These are phyloP conservation scores for Eudyptes chrysolophus DNA, from an alignment of 2,113 vertebrate species.

Conservation along the genomic window DNA sequence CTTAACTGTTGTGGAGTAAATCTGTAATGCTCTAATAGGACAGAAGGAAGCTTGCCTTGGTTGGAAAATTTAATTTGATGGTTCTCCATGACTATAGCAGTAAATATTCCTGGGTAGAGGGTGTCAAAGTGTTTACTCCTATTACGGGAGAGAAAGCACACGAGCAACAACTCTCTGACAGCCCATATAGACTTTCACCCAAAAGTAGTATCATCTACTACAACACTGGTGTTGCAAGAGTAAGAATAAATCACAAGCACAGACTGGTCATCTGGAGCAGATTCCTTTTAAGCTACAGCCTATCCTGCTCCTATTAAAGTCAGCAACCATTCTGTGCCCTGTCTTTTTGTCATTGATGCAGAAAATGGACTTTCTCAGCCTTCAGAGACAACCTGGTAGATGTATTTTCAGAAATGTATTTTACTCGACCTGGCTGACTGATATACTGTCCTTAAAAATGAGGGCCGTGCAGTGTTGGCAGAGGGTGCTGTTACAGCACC, in stretches of 20 bases:
- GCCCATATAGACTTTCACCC: not conserved
- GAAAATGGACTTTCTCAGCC: constrained; percentile 41
- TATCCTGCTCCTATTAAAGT: constrained; percentile 8
- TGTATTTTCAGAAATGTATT: not conserved
- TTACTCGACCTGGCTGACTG: not conserved
- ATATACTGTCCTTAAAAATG: not conserved
- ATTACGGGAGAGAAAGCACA: not conserved
- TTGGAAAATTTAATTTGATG: constrained; percentile 2
- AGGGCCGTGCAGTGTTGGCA: not conserved
- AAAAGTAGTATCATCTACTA: not conserved
- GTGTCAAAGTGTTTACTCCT: constrained; percentile 12
- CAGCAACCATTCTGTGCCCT: not conserved
- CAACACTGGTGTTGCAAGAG: not conserved
- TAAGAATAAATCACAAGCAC: constrained; percentile 14
- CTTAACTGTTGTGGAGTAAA: not conserved
- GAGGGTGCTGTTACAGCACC: not conserved
- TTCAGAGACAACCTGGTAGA: not conserved
- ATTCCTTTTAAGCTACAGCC: constrained; percentile 6
- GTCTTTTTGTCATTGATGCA: constrained; percentile 30
- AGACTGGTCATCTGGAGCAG: constrained; percentile 6
- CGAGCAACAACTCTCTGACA: not conserved
- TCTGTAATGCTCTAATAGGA: not conserved
- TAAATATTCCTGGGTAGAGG: constrained; percentile 1
- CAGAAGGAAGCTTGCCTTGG: not conserved
- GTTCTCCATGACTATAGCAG: not conserved